These are phyloP conservation scores for Protobothrops flavoviridis DNA, from an alignment of 2,113 vertebrate species.

Conservation along the genomic window DNA sequence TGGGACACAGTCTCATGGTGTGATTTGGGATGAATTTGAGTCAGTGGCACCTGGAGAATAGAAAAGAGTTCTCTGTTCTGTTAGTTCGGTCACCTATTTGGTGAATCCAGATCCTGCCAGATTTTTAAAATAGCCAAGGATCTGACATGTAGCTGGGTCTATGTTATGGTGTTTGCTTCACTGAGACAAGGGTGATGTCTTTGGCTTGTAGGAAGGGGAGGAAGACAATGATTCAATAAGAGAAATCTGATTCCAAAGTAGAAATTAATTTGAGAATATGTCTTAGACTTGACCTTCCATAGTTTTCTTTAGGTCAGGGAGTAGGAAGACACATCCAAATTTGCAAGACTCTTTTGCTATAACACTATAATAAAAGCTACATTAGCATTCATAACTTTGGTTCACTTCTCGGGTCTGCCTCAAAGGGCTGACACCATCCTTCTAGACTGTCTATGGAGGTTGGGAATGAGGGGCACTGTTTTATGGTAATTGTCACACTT, in stretches of 20 bases:
- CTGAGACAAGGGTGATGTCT: not conserved
- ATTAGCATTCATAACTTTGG: not conserved
- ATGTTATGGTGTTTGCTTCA: not conserved
- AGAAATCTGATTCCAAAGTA: not conserved
- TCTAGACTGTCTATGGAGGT: not conserved
- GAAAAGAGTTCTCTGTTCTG: not conserved
- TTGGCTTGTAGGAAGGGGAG: not conserved
- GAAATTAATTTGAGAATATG: not conserved
- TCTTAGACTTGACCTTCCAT: not conserved
- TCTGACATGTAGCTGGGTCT: not conserved
- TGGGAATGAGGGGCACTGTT: not conserved
- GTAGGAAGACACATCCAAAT: not conserved
- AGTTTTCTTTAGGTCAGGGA: not conserved
- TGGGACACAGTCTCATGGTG: not conserved
- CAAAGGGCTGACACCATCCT: not conserved
- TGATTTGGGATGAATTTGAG: not conserved
- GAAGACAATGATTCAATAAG: not conserved
- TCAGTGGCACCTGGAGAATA: not conserved
- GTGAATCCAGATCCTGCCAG: not conserved
- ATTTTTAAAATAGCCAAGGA: not conserved
- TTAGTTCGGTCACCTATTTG: not conserved
- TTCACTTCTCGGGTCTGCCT: not conserved
- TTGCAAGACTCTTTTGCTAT: not conserved
- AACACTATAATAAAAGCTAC: not conserved
- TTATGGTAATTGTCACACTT: not conserved